Evolutionary conservation across 2,888 invertebrate species (phyloP), one percentile per base, ranked within the genome.

Genomic region (Nasonovia ribisnigri): DNA sequence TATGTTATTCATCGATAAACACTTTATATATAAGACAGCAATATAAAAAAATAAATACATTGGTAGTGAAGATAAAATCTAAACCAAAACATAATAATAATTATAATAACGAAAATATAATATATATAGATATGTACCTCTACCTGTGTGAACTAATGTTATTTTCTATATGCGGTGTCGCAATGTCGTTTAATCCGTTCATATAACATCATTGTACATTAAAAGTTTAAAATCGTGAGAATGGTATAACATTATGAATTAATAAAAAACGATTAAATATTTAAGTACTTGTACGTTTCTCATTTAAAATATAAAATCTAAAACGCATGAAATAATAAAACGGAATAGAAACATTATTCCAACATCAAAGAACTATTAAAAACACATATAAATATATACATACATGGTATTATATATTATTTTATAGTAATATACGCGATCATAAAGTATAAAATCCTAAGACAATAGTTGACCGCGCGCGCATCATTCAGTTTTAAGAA

Each of bases 181-280:
- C n/a, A 54, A 57, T 88, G 11, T 57, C 42, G 29, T 57, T 88
- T 54, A 42, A 57, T 57, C 42, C 43, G 10, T 89, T 60, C 11
- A 43, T 43, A 84, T 43, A 84, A 54, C 43, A 84, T 54, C 24
- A 57, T 60, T 46, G 16, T 60, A 90, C 57, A 89, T 60, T 54
- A 91, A 84, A 91, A 43, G 24, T 86, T 91, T 57, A 26, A 90
- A 86, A 57, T 26, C 91, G 84, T 91, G 91, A 91, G 91, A 91
- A 91, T n/a, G 43, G 26, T 48, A 42, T 20, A 36, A 36, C 13
- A 42, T 46, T 48, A 48, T 4, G 67, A 46, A 84, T 91, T 91
- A 11, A 84, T 54, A 29, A 91, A 84, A 84, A 54, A 20, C 43
- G 42, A 84, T 84, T 84, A 54, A 84, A 84, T 54, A 5, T 91